Evolutionary conservation across 2,888 invertebrate genomes (phyloP), one percentile per base, ranked within the genome.

Genomic region (Eupelmus urozonus): DNA sequence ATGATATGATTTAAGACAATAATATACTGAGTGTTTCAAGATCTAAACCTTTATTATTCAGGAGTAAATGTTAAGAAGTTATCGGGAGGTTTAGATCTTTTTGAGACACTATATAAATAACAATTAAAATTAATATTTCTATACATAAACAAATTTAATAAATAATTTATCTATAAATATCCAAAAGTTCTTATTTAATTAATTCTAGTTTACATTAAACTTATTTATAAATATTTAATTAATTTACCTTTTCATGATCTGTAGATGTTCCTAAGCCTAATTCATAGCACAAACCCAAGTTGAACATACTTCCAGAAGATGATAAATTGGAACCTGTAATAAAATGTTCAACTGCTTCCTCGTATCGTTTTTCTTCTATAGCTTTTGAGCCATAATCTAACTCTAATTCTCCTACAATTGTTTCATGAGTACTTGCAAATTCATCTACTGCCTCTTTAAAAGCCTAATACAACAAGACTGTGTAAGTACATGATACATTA

Each of bases 231-330:
- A n/a, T n/a, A n/a, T n/a, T n/a, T n/a, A n/a, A n/a, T 20, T 51
- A 66, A 63, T 83, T 85, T 88, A 93, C 93, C 90, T 91, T 91
- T 86, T 90, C 90, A 79, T 92, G 90, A 90, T 94, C 91, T 79
- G 90, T 90, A 51, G 90, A 86, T 1, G 93, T 93, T 76, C 94
- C 95, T 73, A 93, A 87, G 0, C 94, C 95, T 83, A 91, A 90
- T 87, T 95, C 94, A 87, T 94, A 93, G 85, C 94, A 94, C 34
- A 94, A 85, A 1, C 93, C 95, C 80, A 95, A 90, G 86, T 95
- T 95, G 84, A 93, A 95, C 79, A 92, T 90, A 42, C 94, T 94
- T 80, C 92, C 92, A 69, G 92, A 90, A 86, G 93, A 92, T 81
- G 92, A 92, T 66, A 93, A 90, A 82, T 91, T 90, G 23, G 93